Percentiles rank a stretch among this genome's conserved stretches.
Evolutionary conservation across 1,140 invertebrate genomes (phyloP).

Genomic region (Cyphomyrmex costatus): DNA sequence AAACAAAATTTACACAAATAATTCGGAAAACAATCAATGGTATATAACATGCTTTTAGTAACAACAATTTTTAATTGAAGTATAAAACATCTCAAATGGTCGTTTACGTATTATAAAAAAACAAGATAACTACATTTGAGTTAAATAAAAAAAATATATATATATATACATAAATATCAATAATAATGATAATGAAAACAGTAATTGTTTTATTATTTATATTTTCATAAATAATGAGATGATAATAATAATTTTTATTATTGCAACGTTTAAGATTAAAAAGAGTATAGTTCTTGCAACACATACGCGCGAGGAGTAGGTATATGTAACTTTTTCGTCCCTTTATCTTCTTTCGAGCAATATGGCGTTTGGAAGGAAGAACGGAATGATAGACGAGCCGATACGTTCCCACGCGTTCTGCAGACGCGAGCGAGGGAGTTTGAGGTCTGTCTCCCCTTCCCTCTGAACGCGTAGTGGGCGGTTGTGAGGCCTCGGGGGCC

Average conservation of each 20-base stretch:
- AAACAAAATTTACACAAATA: no score
- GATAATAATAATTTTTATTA: not conserved
- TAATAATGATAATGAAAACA: not conserved
- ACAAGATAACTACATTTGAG: not conserved
- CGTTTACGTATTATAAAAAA: no score
- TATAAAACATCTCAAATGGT: not conserved
- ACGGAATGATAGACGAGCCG: conserved; percentile 83
- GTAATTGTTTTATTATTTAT: not conserved
- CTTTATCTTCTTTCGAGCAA: conserved; percentile 38
- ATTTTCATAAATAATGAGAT: not conserved
- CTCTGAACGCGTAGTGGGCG: conserved; percentile 82
- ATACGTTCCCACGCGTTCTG: conserved; percentile 85
- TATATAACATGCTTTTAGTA: no score
- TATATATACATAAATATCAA: not conserved
- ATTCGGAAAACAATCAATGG: no score
- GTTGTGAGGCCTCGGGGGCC: conserved; percentile 80
- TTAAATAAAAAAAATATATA: not conserved
- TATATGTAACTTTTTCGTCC: conserved; percentile 7
- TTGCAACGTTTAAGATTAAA: not conserved
- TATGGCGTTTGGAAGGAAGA: conserved; percentile 69
- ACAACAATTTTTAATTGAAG: not conserved
- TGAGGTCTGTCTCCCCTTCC: conserved; percentile 57
- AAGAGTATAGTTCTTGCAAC: not conserved
- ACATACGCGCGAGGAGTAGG: not conserved
- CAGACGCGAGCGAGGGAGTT: conserved; percentile 55